Evolutionary conservation across 2,888 invertebrate species (phyloP), one percentile per base, ranked within the genome.

Genomic region (Panopea generosa): DNA sequence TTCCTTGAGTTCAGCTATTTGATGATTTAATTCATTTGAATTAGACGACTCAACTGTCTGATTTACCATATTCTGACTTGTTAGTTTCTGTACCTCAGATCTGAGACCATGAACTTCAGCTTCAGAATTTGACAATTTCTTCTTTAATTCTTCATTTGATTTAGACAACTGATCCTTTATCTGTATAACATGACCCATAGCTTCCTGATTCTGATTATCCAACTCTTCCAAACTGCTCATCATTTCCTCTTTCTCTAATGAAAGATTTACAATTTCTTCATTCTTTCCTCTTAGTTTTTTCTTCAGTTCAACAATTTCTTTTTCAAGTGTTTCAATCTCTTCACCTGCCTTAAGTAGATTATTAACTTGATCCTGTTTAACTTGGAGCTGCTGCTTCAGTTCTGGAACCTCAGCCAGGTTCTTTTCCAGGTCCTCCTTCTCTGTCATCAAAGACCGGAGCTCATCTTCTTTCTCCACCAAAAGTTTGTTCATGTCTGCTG

Each of bases 131-230:
- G 50, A 60, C 22, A 82, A 27, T 50, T 74, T 79, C 7, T 40
- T 68, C 57, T 74, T 74, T 62, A 77, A 29, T 27, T 76, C 79
- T n/a, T 74, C 74, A 68, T 71, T 79, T n/a, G 63, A 76, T 49
- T 66, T 81, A 40, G 57, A 38, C 7, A 89, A 80, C 11, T 82
- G 71, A 27, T 89, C 84, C 24, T 85, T 76, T 11, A 85, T 85
- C 33, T 73, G 63, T 11, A 90, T 86, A 18, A 90, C 72, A 70
- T 90, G 87, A 18, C 70, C 76, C 78, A 88, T 84, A 0, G 95
- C 96, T 84, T 94, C 93, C 86, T 95, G 95, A 89, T 96, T 96
- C 91, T 96, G 96, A 55, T 92, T 94, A 87, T 96, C 96, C 83
- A 96, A 92, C 88, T 96, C 96, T 84, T 96, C 96, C 63, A 96